Percentiles rank a stretch among this genome's conserved stretches.
Evolutionary conservation across 2,888 invertebrate genomes (phyloP).

Genomic region (Caenorhabditis becei): DNA sequence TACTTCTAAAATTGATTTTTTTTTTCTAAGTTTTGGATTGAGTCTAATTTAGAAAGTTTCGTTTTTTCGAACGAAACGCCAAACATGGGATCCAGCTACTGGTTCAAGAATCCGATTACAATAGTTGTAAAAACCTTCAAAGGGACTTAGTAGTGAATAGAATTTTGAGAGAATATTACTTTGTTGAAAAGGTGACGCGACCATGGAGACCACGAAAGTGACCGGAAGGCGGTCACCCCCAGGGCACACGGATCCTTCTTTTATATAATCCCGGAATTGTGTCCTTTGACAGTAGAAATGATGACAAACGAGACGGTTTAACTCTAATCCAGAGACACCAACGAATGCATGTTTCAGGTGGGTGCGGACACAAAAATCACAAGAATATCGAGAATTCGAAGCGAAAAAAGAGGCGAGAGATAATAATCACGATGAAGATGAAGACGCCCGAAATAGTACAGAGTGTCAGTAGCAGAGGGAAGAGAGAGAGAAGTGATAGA

Average conservation of each 20-base stretch:
- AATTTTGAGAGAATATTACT: too few species aligned
- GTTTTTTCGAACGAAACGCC: too few species aligned
- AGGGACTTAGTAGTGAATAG: too few species aligned
- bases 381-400: constrained; percentile 36
- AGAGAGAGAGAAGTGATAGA: neutral
- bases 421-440: constrained; percentile 42
- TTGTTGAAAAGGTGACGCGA: too few species aligned
- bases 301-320: constrained; percentile 10
- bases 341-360: neutral
- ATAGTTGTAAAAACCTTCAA: too few species aligned
- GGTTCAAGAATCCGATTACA: too few species aligned
- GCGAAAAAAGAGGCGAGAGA: constrained; percentile 22
- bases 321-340: constrained; percentile 7
- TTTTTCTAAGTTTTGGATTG: too few species aligned
- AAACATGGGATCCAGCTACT: too few species aligned
- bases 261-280: constrained; percentile 2
- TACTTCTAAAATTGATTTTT: too few species aligned
- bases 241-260: neutral
- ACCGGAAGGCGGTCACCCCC: neutral
- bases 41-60: too few species aligned
- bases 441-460: constrained; percentile 50
- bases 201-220: too few species aligned
- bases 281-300: neutral
- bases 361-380: constrained; percentile 25
- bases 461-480: constrained; percentile 6